Evolutionary conservation across 53 echinoderm and acorn worm genomes (phyloP).

Genomic region (Temnopleurus reevesii): DNA sequence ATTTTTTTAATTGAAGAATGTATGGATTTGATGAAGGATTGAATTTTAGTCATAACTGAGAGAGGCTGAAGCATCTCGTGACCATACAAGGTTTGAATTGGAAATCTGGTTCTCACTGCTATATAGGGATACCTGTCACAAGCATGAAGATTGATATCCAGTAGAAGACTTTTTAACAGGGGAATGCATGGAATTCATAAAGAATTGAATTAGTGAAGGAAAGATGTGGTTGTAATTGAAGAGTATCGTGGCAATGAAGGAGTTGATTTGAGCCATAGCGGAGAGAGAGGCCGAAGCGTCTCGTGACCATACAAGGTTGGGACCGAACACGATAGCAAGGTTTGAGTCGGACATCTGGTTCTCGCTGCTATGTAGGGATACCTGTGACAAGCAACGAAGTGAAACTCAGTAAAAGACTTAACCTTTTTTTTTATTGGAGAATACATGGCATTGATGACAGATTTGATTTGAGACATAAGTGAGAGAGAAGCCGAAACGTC

Average conservation of each 20-base stretch:
- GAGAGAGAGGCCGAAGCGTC: conserved; percentile 77
- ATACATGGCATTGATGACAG: no score
- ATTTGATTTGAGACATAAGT: no score
- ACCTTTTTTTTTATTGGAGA: no score
- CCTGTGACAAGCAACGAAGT: no score
- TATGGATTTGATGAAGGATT: conserved; percentile 72
- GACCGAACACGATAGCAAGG: conserved; percentile 91
- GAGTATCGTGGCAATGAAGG: conserved; percentile 76
- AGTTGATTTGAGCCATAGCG: conserved; percentile 73
- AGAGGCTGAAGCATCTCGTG: conserved; percentile 72
- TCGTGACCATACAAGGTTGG: conserved; percentile 90
- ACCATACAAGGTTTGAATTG: conserved; percentile 84
- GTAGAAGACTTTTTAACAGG: no score
- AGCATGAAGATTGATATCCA: no score
- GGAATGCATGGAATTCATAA: no score
- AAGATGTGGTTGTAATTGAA: conserved; percentile 84
- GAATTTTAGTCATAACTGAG: conserved; percentile 74
- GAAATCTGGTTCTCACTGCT: conserved; percentile 38
- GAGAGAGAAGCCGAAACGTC: no score
- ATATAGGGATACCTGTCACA: conserved; percentile 25
- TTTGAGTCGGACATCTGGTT: conserved; percentile 56
- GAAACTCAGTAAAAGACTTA: no score
- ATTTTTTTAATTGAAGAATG: conserved; percentile 77
- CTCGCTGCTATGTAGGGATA: conserved; percentile 32
- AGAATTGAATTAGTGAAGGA: no score